These are phyloP conservation scores for Gallirallus australis DNA, from an alignment of 2,797 vertebrate genomes.

Conservation along the genomic window DNA sequence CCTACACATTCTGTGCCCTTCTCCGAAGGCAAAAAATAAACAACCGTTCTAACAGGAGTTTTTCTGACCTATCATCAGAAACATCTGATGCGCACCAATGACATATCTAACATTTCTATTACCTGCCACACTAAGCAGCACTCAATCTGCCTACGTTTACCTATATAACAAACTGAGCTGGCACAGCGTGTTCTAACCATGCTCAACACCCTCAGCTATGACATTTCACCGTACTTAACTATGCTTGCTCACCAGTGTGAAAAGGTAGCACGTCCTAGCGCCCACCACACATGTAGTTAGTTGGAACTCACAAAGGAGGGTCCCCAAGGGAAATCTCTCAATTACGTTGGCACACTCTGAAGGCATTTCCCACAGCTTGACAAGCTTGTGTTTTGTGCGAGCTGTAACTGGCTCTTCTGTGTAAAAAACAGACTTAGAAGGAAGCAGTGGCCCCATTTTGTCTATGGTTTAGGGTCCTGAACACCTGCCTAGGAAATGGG, in stretches of 20 bases:
- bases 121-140: not conserved
- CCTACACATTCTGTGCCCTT: not conserved
- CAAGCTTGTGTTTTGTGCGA: not conserved
- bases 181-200: fast-evolving
- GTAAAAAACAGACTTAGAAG: not conserved
- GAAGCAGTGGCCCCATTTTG: not conserved
- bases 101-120: not conserved
- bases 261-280: fast-evolving
- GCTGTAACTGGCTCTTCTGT: not conserved
- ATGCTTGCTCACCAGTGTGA: fast-evolving
- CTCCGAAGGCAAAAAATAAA: not conserved
- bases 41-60: not conserved
- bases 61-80: not conserved
- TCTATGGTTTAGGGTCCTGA: not conserved
- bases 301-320: not conserved
- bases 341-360: not conserved
- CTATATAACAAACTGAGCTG: not conserved
- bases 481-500: not conserved
- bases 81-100: fast-evolving
- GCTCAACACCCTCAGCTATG: not conserved
- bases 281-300: fast-evolving
- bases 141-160: not conserved
- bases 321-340: too few species aligned
- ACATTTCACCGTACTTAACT: not conserved
- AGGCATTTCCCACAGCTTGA: not conserved